phyloP scores from a whole-genome alignment of 2,113 vertebrate genomes.

The Nanorana parkeri region DNA sequence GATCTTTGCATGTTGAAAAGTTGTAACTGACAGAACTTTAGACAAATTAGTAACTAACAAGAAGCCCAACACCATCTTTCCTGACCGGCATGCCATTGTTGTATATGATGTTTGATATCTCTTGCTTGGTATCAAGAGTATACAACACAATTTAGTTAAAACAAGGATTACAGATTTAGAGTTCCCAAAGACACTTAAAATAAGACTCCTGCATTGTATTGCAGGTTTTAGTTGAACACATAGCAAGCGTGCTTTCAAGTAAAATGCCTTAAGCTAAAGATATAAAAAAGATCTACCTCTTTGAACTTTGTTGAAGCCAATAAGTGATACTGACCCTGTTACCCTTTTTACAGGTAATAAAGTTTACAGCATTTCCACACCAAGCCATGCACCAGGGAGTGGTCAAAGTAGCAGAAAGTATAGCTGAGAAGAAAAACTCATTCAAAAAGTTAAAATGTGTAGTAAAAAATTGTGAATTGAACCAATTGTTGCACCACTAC shows the following conservation, averaged over 20 bases:
- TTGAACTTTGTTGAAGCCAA: conserved; percentile 98
- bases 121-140: conserved; percentile 52
- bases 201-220: conserved; percentile 60
- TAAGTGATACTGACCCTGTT: conserved; percentile 90
- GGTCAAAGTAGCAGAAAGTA: conserved; percentile 75
- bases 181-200: conserved; percentile 52
- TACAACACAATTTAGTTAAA: conserved; percentile 42
- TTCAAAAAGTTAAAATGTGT: conserved; percentile 61
- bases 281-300: conserved; percentile 87
- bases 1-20: too few species aligned
- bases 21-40: background rate
- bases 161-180: conserved; percentile 7
- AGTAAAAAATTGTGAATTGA: conserved; percentile 61
- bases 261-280: conserved; percentile 86
- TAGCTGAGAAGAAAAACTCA: conserved; percentile 74
- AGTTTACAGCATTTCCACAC: conserved; percentile 97
- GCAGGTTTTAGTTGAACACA: conserved; percentile 75
- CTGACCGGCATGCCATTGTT: conserved; percentile 34
- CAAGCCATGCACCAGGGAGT: conserved; percentile 94
- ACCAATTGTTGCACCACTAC: conserved; percentile 48
- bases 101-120: conserved; percentile 12
- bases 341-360: conserved; percentile 99
- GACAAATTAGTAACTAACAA: conserved; percentile 1
- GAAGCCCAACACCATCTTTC: conserved; percentile 37
- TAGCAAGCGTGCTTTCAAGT: conserved; percentile 83